Evolutionary conservation across 2,113 vertebrate genomes (phyloP), one percentile per base, ranked within the genome.

Genomic region (Myrmecobius fasciatus): DNA sequence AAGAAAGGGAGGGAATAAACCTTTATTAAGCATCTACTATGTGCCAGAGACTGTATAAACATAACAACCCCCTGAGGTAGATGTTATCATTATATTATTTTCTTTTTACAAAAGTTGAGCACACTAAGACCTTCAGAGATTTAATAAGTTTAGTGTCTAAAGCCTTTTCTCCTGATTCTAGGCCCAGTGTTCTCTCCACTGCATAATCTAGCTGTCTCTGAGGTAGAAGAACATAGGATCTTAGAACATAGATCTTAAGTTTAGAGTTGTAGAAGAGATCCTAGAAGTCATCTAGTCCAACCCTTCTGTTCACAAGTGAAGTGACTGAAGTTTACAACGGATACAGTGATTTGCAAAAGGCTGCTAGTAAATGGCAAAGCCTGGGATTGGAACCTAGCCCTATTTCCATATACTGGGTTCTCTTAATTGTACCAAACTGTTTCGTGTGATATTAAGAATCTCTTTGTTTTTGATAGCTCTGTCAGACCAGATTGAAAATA

Each of bases 381-480:
- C 3, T 75, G 60, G 60, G 36, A 75, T 75, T 75, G 7, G 31
- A 75, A 75, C 14, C 31, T 67, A 31, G 56, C n/a, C 31, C 31
- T 36, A 31, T 36, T 3, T 20, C 67, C 17, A 22, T 75, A 43
- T n/a, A 20, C 60, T 67, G 31, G 36, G 31, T 67, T 67, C 11
- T 67, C 36, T 75, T 67, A 31, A 75, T 31, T n/a, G 28, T n/a
- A 75, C 67, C 4, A n/a, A 75, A 8, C n/a, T 75, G 36, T 43
- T 75, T 75, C 67, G 36, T 25, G 91, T 17, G 20, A 10, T 89
- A 20, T 89, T 95, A 94, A 52, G 92, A 0, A 88, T 51, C 91
- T 95, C 8, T 51, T 96, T 95, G 91, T 89, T 67, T 96, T 92
- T 56, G 51, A 7, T 36, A 14, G 14, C 67, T 94, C 49, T 75